Percentiles rank a stretch among this genome's conserved stretches.
phyloP scores from a whole-genome alignment of 2,888 invertebrate species.

The Diarsia brunnea region DNA sequence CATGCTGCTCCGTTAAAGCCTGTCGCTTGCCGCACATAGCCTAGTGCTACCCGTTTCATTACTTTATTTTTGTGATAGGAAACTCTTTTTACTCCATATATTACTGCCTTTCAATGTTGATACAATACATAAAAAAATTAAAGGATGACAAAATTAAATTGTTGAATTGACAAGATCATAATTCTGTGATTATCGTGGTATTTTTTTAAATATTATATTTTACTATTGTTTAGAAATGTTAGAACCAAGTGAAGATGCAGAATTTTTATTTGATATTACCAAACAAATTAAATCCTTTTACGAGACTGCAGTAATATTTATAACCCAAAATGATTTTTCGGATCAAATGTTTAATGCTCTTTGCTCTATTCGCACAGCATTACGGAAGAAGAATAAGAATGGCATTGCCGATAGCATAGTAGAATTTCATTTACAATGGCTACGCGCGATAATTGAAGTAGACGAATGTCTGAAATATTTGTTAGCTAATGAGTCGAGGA shows the following conservation, averaged over 20 bases:
- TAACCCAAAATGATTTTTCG: slow-evolving; percentile 83
- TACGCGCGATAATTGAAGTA: slow-evolving; percentile 81
- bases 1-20: no score
- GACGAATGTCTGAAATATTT: slow-evolving; percentile 76
- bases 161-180: not conserved
- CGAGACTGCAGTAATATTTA: slow-evolving; percentile 82
- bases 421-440: slow-evolving; percentile 85
- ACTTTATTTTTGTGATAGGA: no score
- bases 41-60: no score
- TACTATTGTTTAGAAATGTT: slow-evolving; percentile 41
- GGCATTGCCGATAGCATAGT: slow-evolving; percentile 79
- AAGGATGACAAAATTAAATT: slow-evolving; percentile 10
- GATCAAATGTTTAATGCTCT: slow-evolving; percentile 80
- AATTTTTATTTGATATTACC: slow-evolving; percentile 82
- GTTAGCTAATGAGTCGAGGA: slow-evolving; percentile 69
- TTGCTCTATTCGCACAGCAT: slow-evolving; percentile 77
- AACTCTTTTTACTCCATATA: not conserved
- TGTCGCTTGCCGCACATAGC: no score
- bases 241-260: slow-evolving; percentile 65
- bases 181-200: slow-evolving; percentile 2
- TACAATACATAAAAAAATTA: not conserved
- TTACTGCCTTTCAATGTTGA: slow-evolving; percentile 1
- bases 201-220: slow-evolving; percentile 18
- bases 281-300: slow-evolving; percentile 84
- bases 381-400: slow-evolving; percentile 71